Percentiles rank a stretch among this genome's conserved stretches.
Evolutionary conservation across 1,140 invertebrate genomes (phyloP).

Genomic region (Pseudobourletiella spinata): DNA sequence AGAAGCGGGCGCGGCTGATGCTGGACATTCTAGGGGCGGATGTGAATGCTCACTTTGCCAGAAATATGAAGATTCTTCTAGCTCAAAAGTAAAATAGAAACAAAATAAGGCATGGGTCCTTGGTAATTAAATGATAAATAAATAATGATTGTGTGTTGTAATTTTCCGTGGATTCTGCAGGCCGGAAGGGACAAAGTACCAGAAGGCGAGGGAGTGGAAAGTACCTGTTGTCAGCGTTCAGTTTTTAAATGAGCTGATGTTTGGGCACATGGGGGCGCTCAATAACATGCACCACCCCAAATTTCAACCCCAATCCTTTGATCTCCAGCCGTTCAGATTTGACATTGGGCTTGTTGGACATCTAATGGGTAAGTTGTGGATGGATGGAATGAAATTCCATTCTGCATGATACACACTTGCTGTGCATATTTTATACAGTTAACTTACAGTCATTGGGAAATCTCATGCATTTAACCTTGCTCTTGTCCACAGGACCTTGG

Average conservation of each 20-base stretch:
- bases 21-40: conserved; percentile 77
- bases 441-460: too few species aligned
- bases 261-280: conserved; percentile 69
- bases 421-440: too few species aligned
- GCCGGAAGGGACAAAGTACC: conserved; percentile 75
- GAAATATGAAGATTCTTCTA: conserved; percentile 48
- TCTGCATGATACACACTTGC: too few species aligned
- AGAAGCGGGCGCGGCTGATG: conserved; percentile 68
- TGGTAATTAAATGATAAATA: too few species aligned
- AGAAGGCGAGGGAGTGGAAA: conserved; percentile 79
- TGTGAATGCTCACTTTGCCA: conserved; percentile 53
- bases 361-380: conserved; percentile 80
- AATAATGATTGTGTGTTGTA: conserved; percentile 12
- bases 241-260: conserved; percentile 87
- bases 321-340: conserved; percentile 72
- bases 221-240: conserved; percentile 77
- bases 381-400: too few species aligned
- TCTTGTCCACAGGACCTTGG: conserved; percentile 65
- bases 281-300: conserved; percentile 71
- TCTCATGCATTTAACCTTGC: too few species aligned
- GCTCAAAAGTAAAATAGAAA: conserved; percentile 52
- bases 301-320: conserved; percentile 75
- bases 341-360: conserved; percentile 76
- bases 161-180: conserved; percentile 49
- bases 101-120: too few species aligned